Evolutionary conservation across 35 echinoderm and acorn worm genomes (phyloP).

Genomic region (Heliocidaris tuberculata): DNA sequence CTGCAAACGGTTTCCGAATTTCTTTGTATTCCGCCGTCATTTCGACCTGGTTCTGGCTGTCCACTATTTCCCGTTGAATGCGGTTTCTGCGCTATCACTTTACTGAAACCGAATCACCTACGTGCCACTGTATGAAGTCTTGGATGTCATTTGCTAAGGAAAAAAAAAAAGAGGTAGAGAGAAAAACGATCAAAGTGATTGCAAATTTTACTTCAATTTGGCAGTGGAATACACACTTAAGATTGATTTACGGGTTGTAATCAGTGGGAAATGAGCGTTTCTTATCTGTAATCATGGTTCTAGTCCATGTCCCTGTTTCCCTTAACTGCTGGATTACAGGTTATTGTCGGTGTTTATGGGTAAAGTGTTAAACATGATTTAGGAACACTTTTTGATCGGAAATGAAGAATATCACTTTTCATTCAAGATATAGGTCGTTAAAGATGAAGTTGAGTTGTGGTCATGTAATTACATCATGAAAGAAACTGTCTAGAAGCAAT

Average conservation of each 20-base stretch:
- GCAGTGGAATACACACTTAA: not conserved
- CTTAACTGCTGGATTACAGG: not conserved
- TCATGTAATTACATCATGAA: too few relatives aligned
- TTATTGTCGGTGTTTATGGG: not conserved
- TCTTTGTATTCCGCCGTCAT: not conserved
- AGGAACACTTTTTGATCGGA: not conserved
- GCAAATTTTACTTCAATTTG: not conserved
- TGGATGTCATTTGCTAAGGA: not conserved
- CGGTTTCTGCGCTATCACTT: not conserved
- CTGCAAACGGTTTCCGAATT: not conserved
- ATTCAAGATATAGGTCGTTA: too few relatives aligned
- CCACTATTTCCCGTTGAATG: not conserved
- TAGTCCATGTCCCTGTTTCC: not conserved
- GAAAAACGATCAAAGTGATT: not conserved
- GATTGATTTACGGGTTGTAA: not conserved
- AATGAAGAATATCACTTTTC: not conserved
- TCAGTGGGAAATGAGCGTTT: not conserved
- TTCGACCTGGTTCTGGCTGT: not conserved
- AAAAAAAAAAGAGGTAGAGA: not conserved
- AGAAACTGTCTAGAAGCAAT: too few relatives aligned
- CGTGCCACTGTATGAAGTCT: not conserved
- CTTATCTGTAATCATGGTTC: not conserved
- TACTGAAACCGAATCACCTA: not conserved
- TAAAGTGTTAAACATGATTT: not conserved
- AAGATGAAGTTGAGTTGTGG: too few relatives aligned